Percentiles rank a stretch among this genome's conserved stretches.
These are phyloP conservation scores for Philhelius pedissequus DNA, from an alignment of 2,888 invertebrate species.

Conservation along the genomic window DNA sequence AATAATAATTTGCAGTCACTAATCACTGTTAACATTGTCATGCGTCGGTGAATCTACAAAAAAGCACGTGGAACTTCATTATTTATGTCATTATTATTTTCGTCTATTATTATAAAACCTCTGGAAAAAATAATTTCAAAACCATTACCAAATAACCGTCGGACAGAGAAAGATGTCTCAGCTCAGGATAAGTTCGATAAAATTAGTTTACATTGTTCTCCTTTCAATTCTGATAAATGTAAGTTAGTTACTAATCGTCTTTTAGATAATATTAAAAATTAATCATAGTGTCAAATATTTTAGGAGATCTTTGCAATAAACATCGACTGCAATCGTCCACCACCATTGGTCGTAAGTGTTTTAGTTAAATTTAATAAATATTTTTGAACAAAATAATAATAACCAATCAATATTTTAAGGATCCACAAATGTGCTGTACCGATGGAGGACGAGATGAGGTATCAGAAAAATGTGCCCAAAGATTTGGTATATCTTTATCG, in stretches of 20 bases:
- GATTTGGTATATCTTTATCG: constrained; percentile 71
- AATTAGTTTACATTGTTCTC: constrained; percentile 2
- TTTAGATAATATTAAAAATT: not conserved
- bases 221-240: constrained; percentile 14
- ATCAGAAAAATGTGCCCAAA: constrained; percentile 73
- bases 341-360: constrained; percentile 76
- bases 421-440: constrained; percentile 75
- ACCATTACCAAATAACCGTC: constrained; percentile 9
- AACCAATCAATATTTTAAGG: constrained; percentile 72
- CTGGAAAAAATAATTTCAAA: not conserved
- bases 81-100: too few relatives aligned
- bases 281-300: not conserved
- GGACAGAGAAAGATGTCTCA: constrained; percentile 1
- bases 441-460: constrained; percentile 75
- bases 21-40: constrained; percentile 12
- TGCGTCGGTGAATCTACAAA: constrained; percentile 41
- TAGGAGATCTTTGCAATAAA: constrained; percentile 48
- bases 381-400: constrained; percentile 48
- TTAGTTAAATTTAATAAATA: not conserved
- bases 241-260: not conserved
- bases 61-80: too few relatives aligned
- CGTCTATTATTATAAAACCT: constrained; percentile 55
- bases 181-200: not conserved
- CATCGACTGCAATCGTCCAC: constrained; percentile 75
- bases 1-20: not conserved